Percentiles rank a stretch among this genome's conserved stretches.
Conservation (phyloP, 2,888 invertebrate species). For the Macaria notata region DNA sequence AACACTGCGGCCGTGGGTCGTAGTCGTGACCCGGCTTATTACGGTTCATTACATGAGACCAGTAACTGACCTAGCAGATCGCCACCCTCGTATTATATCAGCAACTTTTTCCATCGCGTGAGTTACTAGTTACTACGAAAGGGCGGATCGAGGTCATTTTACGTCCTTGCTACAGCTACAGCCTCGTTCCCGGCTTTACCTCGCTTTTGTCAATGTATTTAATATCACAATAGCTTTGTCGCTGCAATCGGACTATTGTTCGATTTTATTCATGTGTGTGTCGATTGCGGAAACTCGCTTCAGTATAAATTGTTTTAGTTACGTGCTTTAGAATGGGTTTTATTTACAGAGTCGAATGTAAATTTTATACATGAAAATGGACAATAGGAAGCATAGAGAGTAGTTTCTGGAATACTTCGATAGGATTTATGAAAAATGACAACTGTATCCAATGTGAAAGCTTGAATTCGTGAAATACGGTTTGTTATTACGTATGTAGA, state of each 20-base stretch:
- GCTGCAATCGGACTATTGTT: slow-evolving; percentile 29
- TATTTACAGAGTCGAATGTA: slow-evolving; percentile 4
- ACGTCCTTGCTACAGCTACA: slow-evolving; percentile 37
- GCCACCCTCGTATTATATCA: slow-evolving; percentile 8
- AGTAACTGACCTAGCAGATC: slow-evolving; percentile 11
- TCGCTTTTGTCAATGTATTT: slow-evolving; percentile 41
- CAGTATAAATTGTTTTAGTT: slow-evolving; percentile 30
- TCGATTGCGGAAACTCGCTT: slow-evolving; percentile 32
- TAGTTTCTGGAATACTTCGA: no score
- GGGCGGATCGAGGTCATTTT: slow-evolving; percentile 33
- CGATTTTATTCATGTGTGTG: slow-evolving; percentile 34
- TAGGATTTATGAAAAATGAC: no score
- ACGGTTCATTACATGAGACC: no score
- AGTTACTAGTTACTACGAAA: slow-evolving; percentile 20
- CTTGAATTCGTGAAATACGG: no score
- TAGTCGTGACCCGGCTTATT: no score
- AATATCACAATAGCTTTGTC: slow-evolving; percentile 28
- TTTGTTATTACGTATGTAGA: no score
- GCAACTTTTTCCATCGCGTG: slow-evolving; percentile 22
- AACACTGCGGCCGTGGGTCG: no score
- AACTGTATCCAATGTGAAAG: no score
- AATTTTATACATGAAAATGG: slow-evolving; percentile 8
- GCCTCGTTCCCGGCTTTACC: slow-evolving; percentile 37
- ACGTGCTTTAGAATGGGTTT: slow-evolving; percentile 19
- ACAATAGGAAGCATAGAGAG: background rate